Base-by-base conservation (phyloP, 2,113 vertebrate genomes). In the Symphodus melops region DNA sequence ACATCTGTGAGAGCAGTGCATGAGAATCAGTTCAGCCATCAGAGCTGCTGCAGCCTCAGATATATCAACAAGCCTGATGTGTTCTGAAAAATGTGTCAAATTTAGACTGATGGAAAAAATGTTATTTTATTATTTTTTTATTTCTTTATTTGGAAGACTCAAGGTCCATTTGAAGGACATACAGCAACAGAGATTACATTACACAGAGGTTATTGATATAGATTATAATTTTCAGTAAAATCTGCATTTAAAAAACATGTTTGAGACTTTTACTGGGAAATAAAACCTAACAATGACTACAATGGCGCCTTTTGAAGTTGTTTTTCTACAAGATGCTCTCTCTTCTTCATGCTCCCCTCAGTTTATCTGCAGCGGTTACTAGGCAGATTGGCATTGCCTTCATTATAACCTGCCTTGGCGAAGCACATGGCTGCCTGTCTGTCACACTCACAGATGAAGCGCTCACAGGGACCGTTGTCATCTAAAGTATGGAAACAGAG, bases 401-500 rank as follows among this genome's bases (percentile, higher is more conserved):
- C 0, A 20, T 89, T 81, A 73, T 96, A 96, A 0, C 81, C 81
- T 0, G 74, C 85, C 19, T 59, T 41, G 41, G 95, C 65, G 28
- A 97, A 96, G 83, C 95, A 96, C 14, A 74, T 82, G 81, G 95
- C 94, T 0, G 95, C 95, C 0, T 23, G 0, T 3, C 93, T 93
- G 92, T 96, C 96, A 2, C 96, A 96, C 54, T 95, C 88, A 49
- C 96, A 97, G 87, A 96, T 68, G 78, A 96, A 95, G 36, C 6
- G 44, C 42, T 92, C 61, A 11, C 95, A 97, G 0, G 41, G 53
- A 0, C 75, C 0, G 68, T 94, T 95, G 1, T 68, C 3, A 11
- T 28, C 95, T 97, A 76, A 11, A 42, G 37, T 58, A 65, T 17
- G 5, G 28, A 33, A 33, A 59, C 19, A 69, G 25, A 25, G 6